These are phyloP conservation scores for Ophioninae sp. DNA, from an alignment of 2,888 invertebrate genomes.

Conservation along the genomic window DNA sequence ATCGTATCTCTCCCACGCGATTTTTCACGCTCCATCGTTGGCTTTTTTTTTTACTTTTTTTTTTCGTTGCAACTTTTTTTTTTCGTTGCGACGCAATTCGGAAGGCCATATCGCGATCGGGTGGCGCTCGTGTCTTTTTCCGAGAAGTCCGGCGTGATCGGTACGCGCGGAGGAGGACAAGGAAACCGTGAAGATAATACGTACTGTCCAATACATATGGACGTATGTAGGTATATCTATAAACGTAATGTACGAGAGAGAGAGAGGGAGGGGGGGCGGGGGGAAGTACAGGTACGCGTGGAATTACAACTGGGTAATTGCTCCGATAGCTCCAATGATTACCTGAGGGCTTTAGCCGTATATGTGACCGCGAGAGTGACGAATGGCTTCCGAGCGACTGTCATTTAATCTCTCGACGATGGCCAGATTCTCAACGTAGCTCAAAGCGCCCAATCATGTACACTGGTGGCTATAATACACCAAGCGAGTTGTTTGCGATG, in stretches of 20 bases:
- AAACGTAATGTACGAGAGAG: constrained; percentile 29
- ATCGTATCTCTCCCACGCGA: no score
- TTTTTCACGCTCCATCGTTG: no score
- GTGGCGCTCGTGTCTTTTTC: constrained; percentile 55
- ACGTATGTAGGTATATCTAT: constrained; percentile 6
- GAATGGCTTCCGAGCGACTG: constrained; percentile 64
- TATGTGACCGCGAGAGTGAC: constrained; percentile 49
- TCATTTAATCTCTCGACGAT: constrained; percentile 60
- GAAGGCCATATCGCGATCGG: constrained; percentile 53
- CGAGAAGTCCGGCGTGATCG: constrained; percentile 33
- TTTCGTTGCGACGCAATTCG: constrained; percentile 23
- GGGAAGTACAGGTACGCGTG: constrained; percentile 41
- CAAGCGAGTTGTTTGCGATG: constrained; percentile 61
- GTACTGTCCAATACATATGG: constrained; percentile 2
- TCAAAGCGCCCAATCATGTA: constrained; percentile 59
- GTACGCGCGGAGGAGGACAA: constrained; percentile 56
- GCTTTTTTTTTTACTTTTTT: no score
- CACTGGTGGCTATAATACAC: constrained; percentile 40
- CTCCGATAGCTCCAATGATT: constrained; percentile 62
- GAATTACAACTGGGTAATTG: constrained; percentile 63
- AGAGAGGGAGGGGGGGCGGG: neutral
- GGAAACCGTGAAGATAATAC: constrained; percentile 50
- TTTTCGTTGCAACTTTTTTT: neutral
- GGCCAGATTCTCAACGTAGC: constrained; percentile 52
- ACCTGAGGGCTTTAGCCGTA: constrained; percentile 53